These are phyloP conservation scores for Stylophora pistillata DNA, from an alignment of 64 coral and sea anemone species.

Conservation along the genomic window DNA sequence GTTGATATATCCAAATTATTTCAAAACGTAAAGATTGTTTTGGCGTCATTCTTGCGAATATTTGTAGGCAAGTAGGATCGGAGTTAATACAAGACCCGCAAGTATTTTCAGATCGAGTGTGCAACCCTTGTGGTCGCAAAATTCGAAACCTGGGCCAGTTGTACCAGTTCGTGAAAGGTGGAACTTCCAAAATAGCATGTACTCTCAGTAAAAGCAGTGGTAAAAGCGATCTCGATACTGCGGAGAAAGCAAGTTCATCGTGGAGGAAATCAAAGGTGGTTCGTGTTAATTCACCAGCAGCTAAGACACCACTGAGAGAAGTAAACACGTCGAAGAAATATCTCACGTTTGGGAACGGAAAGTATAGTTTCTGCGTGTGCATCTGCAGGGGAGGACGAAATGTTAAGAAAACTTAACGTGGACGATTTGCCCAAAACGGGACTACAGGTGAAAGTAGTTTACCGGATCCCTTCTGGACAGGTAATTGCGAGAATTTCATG, in stretches of 20 bases:
- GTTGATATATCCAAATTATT: no score
- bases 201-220: background rate
- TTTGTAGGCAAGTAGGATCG: slow-evolving; percentile 25
- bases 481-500: slow-evolving; percentile 23
- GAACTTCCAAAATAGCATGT: background rate
- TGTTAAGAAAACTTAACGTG: slow-evolving; percentile 5
- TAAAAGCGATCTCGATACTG: background rate
- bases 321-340: slow-evolving; percentile 1
- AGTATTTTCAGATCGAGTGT: slow-evolving; percentile 22
- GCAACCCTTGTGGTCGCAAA: slow-evolving; percentile 20
- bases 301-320: background rate
- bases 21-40: slow-evolving; percentile 26
- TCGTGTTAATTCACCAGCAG: background rate
- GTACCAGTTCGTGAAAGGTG: background rate
- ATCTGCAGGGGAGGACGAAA: background rate
- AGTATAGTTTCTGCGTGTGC: background rate
- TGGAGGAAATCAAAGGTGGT: slow-evolving; percentile 17
- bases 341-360: background rate
- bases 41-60: background rate
- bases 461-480: background rate
- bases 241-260: background rate
- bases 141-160: background rate
- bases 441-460: slow-evolving; percentile 28
- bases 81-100: background rate
- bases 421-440: slow-evolving; percentile 41